Evolutionary conservation across 2,113 vertebrate species (phyloP).

Genomic region (Phrynosoma platyrhinos): DNA sequence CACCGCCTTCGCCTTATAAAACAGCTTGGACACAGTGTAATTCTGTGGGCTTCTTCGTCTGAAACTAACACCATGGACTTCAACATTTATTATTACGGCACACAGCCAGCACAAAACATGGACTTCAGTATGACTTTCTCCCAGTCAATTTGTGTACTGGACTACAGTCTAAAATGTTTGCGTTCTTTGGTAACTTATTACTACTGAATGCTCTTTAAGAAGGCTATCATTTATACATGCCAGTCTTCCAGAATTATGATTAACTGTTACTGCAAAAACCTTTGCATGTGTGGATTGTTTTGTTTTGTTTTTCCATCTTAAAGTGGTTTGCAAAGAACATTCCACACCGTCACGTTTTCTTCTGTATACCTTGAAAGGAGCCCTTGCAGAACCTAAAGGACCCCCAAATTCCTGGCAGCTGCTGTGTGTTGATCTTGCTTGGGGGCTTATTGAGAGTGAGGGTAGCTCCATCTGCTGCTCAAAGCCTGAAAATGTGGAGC

Average conservation of each 20-base stretch:
- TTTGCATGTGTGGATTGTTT: conserved; percentile 23
- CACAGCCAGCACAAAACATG: too few relatives aligned
- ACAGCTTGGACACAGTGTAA: not conserved
- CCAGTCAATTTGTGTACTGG: not conserved
- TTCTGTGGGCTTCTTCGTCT: not conserved
- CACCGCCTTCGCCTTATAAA: not conserved
- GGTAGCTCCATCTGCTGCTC: conserved; percentile 67
- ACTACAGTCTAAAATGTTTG: not conserved
- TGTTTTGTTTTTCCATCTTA: not conserved
- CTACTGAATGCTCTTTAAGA: conserved; percentile 12
- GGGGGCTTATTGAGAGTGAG: conserved; percentile 34
- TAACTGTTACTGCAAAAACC: not conserved
- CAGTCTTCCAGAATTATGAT: not conserved
- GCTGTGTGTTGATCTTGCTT: not conserved
- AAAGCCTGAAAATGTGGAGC: conserved; percentile 21
- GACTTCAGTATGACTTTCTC: not conserved
- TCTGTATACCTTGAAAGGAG: conserved; percentile 52
- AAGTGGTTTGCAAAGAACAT: conserved; percentile 41
- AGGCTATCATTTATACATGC: not conserved
- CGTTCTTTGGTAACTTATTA: not conserved
- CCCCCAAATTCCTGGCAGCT: conserved; percentile 27
- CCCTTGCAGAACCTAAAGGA: conserved; percentile 43
- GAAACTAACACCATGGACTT: not conserved
- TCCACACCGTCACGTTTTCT: conserved; percentile 30
- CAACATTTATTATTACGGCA: not conserved